Evolutionary conservation across 2,797 vertebrate genomes (phyloP), one percentile per base, ranked within the genome.

Genomic region (Chromobotia macracanthus): DNA sequence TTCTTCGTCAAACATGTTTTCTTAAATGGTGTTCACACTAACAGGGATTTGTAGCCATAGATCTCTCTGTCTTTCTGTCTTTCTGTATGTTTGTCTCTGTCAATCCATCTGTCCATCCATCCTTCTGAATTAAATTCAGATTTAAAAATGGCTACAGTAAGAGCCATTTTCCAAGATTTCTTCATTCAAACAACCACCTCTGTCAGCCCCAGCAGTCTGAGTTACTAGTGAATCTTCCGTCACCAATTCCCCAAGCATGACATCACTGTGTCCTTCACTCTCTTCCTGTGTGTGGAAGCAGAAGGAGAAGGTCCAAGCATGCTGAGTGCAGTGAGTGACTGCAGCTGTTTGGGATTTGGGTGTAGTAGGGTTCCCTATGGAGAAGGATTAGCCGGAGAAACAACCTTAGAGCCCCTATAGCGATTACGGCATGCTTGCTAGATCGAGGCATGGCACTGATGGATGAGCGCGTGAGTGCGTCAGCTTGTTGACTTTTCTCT

Each of bases 281-380:
- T 23, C 41, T 61, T 75, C 75, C 63, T 51, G 38, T 31, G 6
- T 46, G 19, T 48, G 44, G 41, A 75, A 25, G 10, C 10, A 70
- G 50, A 13, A 38, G 31, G 25, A 80, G 50, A 70, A 38, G 48
- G 38, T 74, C 35, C 0, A 21, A 65, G 74, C n/a, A 48, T 77
- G 65, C 60, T 78, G 79, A 60, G 18, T 1, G 16, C 46, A 58
- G 56, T 38, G 80, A 55, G 38, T 5, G 15, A 50, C 19, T 75
- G 82, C 84, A 85, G 84, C 84, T 85, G 80, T 82, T 83, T 55
- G 70, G 75, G 84, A 82, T 85, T 85, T 83, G 77, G 65, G 60
- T 61, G 15, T 46, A 56, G 82, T 56, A 41, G 31, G 18, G 64
- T 44, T 80, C 48, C 69, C 77, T 56, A 68, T 35, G 55, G 72